Evolutionary conservation across 2,888 invertebrate genomes (phyloP), one percentile per base, ranked within the genome.

Genomic region (Apodemia mormo): DNA sequence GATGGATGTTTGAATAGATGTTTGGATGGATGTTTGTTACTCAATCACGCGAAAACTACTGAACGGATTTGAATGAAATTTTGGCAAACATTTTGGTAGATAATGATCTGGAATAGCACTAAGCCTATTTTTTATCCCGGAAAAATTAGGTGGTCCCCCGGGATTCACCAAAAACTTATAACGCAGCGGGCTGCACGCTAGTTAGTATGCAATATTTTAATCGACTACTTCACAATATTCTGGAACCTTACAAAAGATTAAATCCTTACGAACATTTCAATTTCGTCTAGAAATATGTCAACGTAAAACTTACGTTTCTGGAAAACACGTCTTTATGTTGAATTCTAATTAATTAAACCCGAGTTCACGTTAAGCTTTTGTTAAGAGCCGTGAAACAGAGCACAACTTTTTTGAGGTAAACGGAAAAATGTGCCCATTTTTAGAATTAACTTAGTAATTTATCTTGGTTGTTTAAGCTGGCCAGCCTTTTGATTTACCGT

Each of bases 381-480:
- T 29, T 58, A 58, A 29, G 58, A 58, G 58, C 58, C 58, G 58
- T 58, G 58, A 58, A 58, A 58, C 29, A 58, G 30, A 58, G 58
- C 58, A 58, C 30, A 58, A 29, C 58, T 58, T 58, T 58, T 58
- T 58, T 30, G 33, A 64, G 61, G 64, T 29, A 49, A 64, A 30
- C 2, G 54, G 75, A 77, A 79, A 80, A 81, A 80, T 78, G 77
- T 77, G 75, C 79, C 78, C 78, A 69, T 77, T 81, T 81, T 82
- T 81, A 79, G 77, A 79, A 81, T 82, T 80, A 84, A 88, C 85
- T 88, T 80, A 80, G 85, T 84, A 83, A 89, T 89, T 89, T 89
- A 88, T 89, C 87, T 86, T 84, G 79, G 82, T 83, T 86, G 84
- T 85, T 86, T 84, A 81, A 85, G 82, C 80, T 76, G 70, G 68